phyloP scores from a whole-genome alignment of 1,140 invertebrate species.

The Oreohelix idahoensis region DNA sequence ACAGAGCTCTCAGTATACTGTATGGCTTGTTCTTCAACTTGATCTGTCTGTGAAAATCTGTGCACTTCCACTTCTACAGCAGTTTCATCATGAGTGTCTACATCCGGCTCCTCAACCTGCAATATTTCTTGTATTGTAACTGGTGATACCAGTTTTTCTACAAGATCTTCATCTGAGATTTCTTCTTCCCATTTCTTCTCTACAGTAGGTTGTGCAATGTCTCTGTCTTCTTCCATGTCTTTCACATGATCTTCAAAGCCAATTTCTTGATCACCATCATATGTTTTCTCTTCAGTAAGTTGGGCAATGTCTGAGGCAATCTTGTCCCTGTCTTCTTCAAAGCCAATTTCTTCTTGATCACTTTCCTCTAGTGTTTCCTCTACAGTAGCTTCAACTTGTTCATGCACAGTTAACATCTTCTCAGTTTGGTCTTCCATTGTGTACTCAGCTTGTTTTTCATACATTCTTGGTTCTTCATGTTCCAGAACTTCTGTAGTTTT shows the following conservation, averaged over 20 bases:
- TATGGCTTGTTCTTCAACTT: constrained; percentile 38
- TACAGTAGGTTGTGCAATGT: neutral
- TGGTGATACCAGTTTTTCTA: neutral
- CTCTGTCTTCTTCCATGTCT: neutral
- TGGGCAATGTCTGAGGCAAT: no score
- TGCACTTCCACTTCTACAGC: constrained; percentile 74
- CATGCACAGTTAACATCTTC: neutral
- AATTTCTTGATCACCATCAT: neutral
- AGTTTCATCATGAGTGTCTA: constrained; percentile 38
- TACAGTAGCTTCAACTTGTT: neutral
- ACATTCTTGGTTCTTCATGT: neutral
- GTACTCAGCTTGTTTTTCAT: neutral
- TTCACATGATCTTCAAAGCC: neutral
- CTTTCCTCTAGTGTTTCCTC: neutral
- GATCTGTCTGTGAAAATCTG: constrained; percentile 18
- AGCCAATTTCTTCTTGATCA: neutral
- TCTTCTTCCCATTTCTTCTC: neutral
- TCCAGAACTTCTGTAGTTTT: neutral
- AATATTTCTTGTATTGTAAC: neutral
- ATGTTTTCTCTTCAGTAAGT: no score
- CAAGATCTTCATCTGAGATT: neutral
- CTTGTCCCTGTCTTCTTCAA: neutral
- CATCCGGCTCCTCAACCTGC: constrained; percentile 10
- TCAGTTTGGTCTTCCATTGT: neutral
- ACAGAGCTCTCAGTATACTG: neutral